Base-by-base conservation (phyloP, 2,888 invertebrate genomes). In the Trilocha varians region DNA sequence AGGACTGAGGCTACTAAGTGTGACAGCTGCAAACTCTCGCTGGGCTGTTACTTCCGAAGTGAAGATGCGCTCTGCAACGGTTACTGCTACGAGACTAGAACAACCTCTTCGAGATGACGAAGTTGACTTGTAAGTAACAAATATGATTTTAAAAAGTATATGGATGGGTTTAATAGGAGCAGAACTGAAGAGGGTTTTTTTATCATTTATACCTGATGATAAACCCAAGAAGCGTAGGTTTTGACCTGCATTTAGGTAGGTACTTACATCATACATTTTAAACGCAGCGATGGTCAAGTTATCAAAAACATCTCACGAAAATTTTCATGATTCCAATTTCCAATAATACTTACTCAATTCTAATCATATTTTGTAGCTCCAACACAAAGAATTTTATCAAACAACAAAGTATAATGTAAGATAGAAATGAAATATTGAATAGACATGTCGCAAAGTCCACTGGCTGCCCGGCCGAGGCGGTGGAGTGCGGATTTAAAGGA, bases 21-120 rank as follows among this genome's bases (percentile, higher is more conserved):
- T 94, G 16, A 91, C 93, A 39, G 90, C 93, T 72, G 91, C 87
- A 60, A 91, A 77, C 55, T 91, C 89, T 42, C 89, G 90, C 46
- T 98, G 98, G 98, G 95, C 93, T 57, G 91, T 97, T 53, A 93
- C 93, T 15, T 91, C 95, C 37, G 96, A 97, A 62, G 91, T 93
- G 39, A 93, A 96, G 65, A 93, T 95, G 53, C 94, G 95, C 2
- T 91, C 92, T 2, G 97, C 96, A 17, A 93, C 96, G 13, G 96
- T 97, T 41, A 97, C 96, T 0, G 95, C 95, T 0, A 90, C 93
- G 42, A 90, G 91, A 46, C 64, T 84, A 5, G 85, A 85, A 39
- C 82, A 79, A 50, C 82, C 83, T 1, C 55, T 83, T 41, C 63
- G 72, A 14, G 83, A 83, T 39, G 83, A 82, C 46, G 65, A 69